Evolutionary conservation across 2,797 vertebrate genomes (phyloP), one percentile per base, ranked within the genome.

Genomic region (Hoplostethus atlanticus): DNA sequence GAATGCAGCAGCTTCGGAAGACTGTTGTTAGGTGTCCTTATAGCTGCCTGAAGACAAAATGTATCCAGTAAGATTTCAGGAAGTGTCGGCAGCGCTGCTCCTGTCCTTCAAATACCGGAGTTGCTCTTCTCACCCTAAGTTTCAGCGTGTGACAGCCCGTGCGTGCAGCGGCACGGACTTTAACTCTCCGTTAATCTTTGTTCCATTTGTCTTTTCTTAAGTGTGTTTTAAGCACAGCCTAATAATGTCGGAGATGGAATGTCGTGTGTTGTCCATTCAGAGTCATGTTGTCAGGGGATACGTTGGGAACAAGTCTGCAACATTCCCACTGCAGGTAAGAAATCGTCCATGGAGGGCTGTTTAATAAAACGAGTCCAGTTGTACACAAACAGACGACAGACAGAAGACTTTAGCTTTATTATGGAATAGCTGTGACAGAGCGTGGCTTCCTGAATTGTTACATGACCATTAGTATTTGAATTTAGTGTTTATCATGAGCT

Each of bases 221-320:
- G 2, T 8, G 55, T 77, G 59, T 66, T 62, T 62, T 31, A 2
- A 62, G 60, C 66, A 38, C 50, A 36, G 10, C n/a, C 31, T 1
- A 6, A 11, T 34, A 3, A 15, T 16, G 5, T 42, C 63, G 3
- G 88, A 63, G 38, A 93, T 91, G 88, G 96, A 97, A 91, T 97
- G 97, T 79, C 94, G 97, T 57, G 96, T 99, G 79, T 91, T 98
- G 68, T 99, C 97, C 61, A 95, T 99, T 79, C 97, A 99, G 94
- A 98, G 97, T 94, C 97, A 98, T 64, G 97, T 98, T 91, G 97
- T 98, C 80, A 94, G 97, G 76, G 97, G 97, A 89, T 98, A 98
- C 87, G 97, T 98, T 28, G 97, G 97, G 85, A 99, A 99, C 92
- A 97, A 97, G 84, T 97, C 97, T 28, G 97, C 97, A 16, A 92